phyloP scores from a whole-genome alignment of 2,113 vertebrate species.

The Salvelinus sp. region DNA sequence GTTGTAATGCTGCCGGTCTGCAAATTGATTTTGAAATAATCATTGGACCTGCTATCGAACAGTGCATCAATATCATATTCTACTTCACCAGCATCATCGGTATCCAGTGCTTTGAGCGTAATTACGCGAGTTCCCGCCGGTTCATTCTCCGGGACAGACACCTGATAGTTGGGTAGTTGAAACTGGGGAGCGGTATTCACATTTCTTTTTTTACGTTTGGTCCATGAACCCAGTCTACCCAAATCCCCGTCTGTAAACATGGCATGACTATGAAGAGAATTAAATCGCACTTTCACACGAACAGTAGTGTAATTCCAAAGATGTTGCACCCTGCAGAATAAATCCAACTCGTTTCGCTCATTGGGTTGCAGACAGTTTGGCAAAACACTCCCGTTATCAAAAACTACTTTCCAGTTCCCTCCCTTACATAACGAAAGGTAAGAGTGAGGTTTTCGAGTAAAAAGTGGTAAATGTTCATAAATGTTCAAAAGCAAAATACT shows the following conservation, averaged over 20 bases:
- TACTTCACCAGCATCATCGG: conserved; percentile 78
- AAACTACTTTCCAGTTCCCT: neutral
- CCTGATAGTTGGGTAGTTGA: conserved; percentile 85
- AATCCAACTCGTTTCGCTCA: conserved; percentile 8
- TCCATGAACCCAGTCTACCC: conserved; percentile 13
- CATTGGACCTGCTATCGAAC: conserved; percentile 82
- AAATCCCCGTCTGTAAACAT: neutral
- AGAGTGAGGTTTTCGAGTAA: conserved; percentile 17
- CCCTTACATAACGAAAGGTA: conserved; percentile 36
- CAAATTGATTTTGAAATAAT: conserved; percentile 80
- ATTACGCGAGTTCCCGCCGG: conserved; percentile 81
- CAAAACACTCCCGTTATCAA: conserved; percentile 4
- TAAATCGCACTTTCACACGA: conserved; percentile 33
- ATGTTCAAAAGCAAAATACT: conserved; percentile 32
- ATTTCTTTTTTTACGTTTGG: conserved; percentile 66
- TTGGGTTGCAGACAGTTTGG: conserved; percentile 24
- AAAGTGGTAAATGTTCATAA: conserved; percentile 37
- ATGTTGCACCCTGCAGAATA: conserved; percentile 33
- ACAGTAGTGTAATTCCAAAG: conserved; percentile 15
- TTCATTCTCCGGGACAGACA: conserved; percentile 85
- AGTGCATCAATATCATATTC: conserved; percentile 84
- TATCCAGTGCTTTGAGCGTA: conserved; percentile 78
- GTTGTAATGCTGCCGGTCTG: conserved; percentile 79
- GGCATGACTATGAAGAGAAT: neutral
- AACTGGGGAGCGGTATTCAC: conserved; percentile 79